Conservation (phyloP, 1,140 invertebrate species). For the Macrosteles quadrilineatus region DNA sequence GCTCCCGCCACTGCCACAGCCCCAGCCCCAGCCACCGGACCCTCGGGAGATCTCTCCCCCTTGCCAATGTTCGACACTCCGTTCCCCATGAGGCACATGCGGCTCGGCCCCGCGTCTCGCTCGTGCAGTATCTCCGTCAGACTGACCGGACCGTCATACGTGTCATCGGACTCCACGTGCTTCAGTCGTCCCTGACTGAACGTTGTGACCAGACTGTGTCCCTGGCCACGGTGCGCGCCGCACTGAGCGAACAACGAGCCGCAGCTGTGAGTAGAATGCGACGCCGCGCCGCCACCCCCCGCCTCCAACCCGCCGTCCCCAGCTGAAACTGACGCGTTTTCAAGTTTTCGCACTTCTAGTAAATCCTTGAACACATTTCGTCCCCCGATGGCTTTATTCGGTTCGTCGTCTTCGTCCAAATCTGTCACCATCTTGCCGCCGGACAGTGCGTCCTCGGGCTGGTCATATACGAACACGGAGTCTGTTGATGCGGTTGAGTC, state of each 20-base stretch:
- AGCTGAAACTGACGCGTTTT: too few relatives aligned
- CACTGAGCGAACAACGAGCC: slow-evolving; percentile 50
- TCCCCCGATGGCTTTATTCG: too few relatives aligned
- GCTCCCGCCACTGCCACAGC: too few relatives aligned
- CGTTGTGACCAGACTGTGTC: slow-evolving; percentile 40
- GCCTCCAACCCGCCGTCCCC: not conserved
- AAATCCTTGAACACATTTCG: too few relatives aligned
- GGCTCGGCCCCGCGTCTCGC: slow-evolving; percentile 23
- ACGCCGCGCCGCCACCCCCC: not conserved
- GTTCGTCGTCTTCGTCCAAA: too few relatives aligned
- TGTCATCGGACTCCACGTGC: slow-evolving; percentile 7
- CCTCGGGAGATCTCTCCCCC: slow-evolving; percentile 35
- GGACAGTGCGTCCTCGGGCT: not conserved
- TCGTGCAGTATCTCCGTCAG: slow-evolving; percentile 45
- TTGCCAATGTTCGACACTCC: slow-evolving; percentile 42
- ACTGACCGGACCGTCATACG: slow-evolving; percentile 42
- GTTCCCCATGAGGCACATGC: slow-evolving; percentile 48
- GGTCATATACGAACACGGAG: not conserved
- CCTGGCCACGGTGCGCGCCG: slow-evolving; percentile 37
- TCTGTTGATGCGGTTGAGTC: not conserved
- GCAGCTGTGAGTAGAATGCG: slow-evolving; percentile 45
- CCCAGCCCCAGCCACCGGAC: not conserved
- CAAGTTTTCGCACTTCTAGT: too few relatives aligned
- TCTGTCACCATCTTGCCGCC: not conserved
- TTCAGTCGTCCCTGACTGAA: slow-evolving; percentile 43